Evolutionary conservation across 2,797 vertebrate species (phyloP).

Genomic region (Dendrocincla tyrannina): DNA sequence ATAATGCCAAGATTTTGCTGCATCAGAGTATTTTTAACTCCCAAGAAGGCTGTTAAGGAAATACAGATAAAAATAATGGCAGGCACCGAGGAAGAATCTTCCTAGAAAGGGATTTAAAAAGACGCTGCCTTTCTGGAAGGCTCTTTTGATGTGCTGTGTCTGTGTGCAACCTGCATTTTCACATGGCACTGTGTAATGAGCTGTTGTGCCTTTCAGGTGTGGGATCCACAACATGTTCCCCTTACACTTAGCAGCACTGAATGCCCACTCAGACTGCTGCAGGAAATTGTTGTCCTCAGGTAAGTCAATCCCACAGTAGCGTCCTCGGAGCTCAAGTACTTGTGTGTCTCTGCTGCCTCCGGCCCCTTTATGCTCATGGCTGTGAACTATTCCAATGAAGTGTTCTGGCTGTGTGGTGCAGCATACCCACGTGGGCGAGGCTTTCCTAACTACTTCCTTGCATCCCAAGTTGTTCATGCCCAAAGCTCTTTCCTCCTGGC

Average conservation of each 20-base stretch:
- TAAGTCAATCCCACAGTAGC: constrained; percentile 40
- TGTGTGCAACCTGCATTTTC: not conserved
- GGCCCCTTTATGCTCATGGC: not conserved
- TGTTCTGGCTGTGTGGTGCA: not conserved
- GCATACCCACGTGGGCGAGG: not conserved
- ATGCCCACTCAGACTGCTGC: constrained; percentile 96
- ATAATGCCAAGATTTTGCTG: not conserved
- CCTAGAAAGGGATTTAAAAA: not conserved
- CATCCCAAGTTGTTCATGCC: not conserved
- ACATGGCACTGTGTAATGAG: not conserved
- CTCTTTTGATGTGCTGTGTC: not conserved
- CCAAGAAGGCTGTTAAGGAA: not conserved
- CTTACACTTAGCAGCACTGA: constrained; percentile 92
- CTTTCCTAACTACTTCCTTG: not conserved
- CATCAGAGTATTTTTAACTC: constrained; percentile 9
- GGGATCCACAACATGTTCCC: constrained; percentile 97
- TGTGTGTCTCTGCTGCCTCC: not conserved
- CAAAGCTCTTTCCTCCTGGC: not conserved
- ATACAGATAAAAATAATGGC: not conserved
- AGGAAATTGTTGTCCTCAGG: constrained; percentile 85
- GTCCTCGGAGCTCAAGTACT: not conserved
- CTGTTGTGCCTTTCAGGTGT: constrained; percentile 79
- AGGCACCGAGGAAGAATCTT: not conserved
- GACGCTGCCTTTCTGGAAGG: not conserved
- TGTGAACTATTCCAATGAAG: not conserved